A percentile compares a stretch with the other conserved stretches of the same genome.
Evolutionary conservation across 2,797 vertebrate genomes (phyloP).

Genomic region (Nyctibius grandis): DNA sequence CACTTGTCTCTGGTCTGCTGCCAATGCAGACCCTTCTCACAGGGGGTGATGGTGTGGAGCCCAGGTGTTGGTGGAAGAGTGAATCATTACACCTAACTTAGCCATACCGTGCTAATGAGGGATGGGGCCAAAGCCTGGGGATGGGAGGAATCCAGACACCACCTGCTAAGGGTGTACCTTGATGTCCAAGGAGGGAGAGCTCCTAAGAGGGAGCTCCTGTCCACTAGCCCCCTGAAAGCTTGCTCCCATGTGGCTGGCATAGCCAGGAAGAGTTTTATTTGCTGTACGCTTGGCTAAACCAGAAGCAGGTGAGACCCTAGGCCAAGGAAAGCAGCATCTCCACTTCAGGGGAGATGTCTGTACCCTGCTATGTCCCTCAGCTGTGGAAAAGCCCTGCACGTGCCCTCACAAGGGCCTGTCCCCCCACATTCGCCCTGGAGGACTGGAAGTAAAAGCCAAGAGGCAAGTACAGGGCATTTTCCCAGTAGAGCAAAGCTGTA

Average conservation of each 20-base stretch:
- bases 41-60: fast-evolving
- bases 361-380: background rate
- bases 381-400: background rate
- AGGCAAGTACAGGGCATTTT: background rate
- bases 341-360: background rate
- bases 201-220: background rate
- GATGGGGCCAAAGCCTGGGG: background rate
- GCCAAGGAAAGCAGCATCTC: background rate
- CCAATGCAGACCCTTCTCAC: background rate
- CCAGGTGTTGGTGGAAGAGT: background rate
- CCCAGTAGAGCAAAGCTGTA: background rate
- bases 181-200: background rate
- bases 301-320: background rate
- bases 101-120: too few relatives aligned
- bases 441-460: background rate
- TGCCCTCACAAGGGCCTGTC: fast-evolving
- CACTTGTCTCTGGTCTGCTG: background rate
- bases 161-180: too few relatives aligned
- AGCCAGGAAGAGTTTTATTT: background rate
- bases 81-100: too few relatives aligned
- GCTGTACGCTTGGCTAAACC: background rate
- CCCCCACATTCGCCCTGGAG: background rate
- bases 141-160: background rate
- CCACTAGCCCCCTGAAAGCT: background rate
- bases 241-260: fast-evolving